A percentile compares a stretch with the other conserved stretches of the same genome.
These are phyloP conservation scores for Leptonema lineaticorne DNA, from an alignment of 1,140 invertebrate genomes.

Conservation along the genomic window DNA sequence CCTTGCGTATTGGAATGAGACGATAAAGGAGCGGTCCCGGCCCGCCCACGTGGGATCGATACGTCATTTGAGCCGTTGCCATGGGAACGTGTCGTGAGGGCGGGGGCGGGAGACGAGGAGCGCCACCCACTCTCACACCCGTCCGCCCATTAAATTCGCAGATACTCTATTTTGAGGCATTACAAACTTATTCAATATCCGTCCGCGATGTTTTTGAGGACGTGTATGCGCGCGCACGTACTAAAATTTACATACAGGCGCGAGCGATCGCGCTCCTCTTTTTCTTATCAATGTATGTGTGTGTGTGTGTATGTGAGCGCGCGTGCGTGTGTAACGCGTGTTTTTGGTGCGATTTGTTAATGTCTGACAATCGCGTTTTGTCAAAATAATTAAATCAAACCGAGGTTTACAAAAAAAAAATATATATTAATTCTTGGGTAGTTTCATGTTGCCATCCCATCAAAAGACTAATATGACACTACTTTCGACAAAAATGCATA, in stretches of 20 bases:
- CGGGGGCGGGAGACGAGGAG: background rate
- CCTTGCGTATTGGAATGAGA: background rate
- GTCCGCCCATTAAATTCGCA: slow-evolving; percentile 41
- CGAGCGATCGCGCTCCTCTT: background rate
- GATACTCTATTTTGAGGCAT: slow-evolving; percentile 38
- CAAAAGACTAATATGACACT: no score
- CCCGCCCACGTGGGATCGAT: slow-evolving; percentile 42
- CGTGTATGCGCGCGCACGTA: background rate
- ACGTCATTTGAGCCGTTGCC: slow-evolving; percentile 42
- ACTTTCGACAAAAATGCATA: no score
- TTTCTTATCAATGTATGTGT: background rate
- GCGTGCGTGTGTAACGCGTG: background rate
- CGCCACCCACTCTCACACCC: slow-evolving; percentile 9
- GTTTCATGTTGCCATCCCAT: no score
- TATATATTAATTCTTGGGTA: no score
- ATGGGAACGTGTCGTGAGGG: slow-evolving; percentile 24
- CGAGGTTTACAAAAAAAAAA: no score
- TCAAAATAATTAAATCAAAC: no score
- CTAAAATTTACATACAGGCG: no score
- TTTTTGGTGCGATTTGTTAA: no score
- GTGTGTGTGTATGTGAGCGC: background rate
- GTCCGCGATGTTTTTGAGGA: slow-evolving; percentile 28
- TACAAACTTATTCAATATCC: slow-evolving; percentile 34
- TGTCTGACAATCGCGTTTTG: no score
- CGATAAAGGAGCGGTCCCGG: slow-evolving; percentile 32